These are phyloP conservation scores for Rhorus exstirpatorius DNA, from an alignment of 2,888 invertebrate species.

Conservation along the genomic window DNA sequence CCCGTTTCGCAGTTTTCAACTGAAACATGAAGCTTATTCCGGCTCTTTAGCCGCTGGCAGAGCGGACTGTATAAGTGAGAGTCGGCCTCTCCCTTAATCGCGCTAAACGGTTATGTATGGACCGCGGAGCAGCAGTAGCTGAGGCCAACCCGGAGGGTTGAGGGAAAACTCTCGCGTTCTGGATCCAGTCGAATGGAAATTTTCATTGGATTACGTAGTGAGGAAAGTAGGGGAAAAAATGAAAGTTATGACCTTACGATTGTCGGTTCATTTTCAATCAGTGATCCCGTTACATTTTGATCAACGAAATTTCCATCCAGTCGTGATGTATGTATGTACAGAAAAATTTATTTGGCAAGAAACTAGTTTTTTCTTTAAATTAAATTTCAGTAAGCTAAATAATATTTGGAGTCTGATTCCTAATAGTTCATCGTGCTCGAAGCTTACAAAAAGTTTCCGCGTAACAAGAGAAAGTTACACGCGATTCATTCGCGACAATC, in stretches of 20 bases:
- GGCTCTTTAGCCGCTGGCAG: slow-evolving; percentile 74
- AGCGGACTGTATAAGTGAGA: slow-evolving; percentile 54
- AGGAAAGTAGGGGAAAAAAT: slow-evolving; percentile 14
- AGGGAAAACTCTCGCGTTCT: slow-evolving; percentile 21
- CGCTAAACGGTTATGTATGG: slow-evolving; percentile 79
- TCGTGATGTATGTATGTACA: not conserved
- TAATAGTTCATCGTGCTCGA: not conserved
- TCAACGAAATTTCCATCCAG: slow-evolving; percentile 14
- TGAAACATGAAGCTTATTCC: slow-evolving; percentile 73
- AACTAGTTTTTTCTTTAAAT: slow-evolving; percentile 8
- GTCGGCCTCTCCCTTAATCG: slow-evolving; percentile 74
- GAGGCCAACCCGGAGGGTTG: slow-evolving; percentile 10
- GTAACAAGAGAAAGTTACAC: slow-evolving; percentile 32
- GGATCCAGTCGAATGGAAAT: slow-evolving; percentile 18
- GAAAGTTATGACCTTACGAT: not conserved
- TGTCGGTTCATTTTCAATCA: not conserved
- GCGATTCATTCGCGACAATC: slow-evolving; percentile 51
- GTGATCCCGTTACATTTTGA: not conserved
- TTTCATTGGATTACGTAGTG: slow-evolving; percentile 24
- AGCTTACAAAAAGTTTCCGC: slow-evolving; percentile 3
- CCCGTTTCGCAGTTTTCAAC: slow-evolving; percentile 63
- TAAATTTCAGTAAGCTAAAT: slow-evolving; percentile 7
- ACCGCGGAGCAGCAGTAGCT: slow-evolving; percentile 10
- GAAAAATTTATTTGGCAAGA: not conserved
- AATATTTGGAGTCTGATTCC: slow-evolving; percentile 4